Evolutionary conservation across 2,888 invertebrate genomes (phyloP).

Genomic region (Pachymerium ferrugineum): DNA sequence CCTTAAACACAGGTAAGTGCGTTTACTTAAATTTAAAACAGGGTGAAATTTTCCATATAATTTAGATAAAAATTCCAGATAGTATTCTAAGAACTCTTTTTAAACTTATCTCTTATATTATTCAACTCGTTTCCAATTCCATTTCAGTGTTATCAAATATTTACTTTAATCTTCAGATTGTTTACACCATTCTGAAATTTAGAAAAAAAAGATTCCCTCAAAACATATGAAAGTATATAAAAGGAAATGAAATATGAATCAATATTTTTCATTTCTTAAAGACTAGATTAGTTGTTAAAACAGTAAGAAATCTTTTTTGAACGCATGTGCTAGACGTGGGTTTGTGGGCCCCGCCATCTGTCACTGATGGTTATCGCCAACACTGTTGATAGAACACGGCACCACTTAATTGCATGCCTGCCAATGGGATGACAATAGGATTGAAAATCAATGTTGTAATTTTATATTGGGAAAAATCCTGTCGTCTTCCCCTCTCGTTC

Average conservation of each 20-base stretch:
- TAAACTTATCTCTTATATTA: background rate
- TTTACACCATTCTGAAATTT: background rate
- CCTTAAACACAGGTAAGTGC: background rate
- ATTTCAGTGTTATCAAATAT: background rate
- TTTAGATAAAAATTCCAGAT: too few species aligned
- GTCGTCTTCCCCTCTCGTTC: background rate
- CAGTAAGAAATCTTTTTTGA: background rate
- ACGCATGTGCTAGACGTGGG: background rate
- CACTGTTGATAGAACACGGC: constrained; percentile 23
- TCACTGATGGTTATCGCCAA: constrained; percentile 23
- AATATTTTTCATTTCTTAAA: too few species aligned
- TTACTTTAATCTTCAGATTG: background rate
- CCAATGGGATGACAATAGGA: constrained; percentile 18
- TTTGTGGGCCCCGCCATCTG: constrained; percentile 9
- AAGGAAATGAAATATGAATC: too few species aligned
- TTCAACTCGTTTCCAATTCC: too few species aligned
- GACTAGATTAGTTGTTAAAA: background rate
- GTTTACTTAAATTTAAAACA: background rate
- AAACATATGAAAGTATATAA: background rate
- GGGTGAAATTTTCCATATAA: too few species aligned
- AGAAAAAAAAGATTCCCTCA: background rate
- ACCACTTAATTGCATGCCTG: constrained; percentile 19
- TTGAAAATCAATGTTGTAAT: constrained; percentile 25
- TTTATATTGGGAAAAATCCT: constrained; percentile 14
- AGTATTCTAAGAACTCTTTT: background rate